Evolutionary conservation across 1,140 invertebrate genomes (phyloP).

Genomic region (Luehdorfia chinensis): DNA sequence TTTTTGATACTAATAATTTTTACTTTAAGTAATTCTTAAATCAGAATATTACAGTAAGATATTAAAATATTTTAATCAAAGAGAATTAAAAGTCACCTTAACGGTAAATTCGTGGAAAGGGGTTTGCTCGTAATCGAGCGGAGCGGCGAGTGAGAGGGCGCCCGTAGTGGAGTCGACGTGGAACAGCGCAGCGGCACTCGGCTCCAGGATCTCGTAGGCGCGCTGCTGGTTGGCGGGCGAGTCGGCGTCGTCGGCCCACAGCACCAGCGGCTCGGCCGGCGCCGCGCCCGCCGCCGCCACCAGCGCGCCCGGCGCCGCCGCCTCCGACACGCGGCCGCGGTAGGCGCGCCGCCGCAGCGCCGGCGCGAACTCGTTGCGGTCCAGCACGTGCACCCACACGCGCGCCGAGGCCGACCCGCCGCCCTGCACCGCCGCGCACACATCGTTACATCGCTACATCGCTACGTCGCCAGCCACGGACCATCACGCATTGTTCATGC

Average conservation of each 20-base stretch:
- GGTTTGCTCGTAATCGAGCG: slow-evolving; percentile 89
- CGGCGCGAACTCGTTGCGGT: slow-evolving; percentile 93
- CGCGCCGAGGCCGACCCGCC: slow-evolving; percentile 82
- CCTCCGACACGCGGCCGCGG: slow-evolving; percentile 57
- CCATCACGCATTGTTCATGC: neutral
- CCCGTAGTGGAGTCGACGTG: slow-evolving; percentile 93
- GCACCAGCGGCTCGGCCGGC: slow-evolving; percentile 85
- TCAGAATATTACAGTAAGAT: too few relatives aligned
- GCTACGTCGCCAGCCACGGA: too few relatives aligned
- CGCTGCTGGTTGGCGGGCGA: slow-evolving; percentile 89
- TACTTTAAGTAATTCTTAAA: too few relatives aligned
- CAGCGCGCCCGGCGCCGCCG: slow-evolving; percentile 39
- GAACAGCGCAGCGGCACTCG: slow-evolving; percentile 85
- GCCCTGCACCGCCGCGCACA: slow-evolving; percentile 74
- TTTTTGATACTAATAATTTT: too few relatives aligned
- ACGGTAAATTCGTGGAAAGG: slow-evolving; percentile 87
- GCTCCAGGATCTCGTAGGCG: slow-evolving; percentile 91
- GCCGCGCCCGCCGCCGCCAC: slow-evolving; percentile 75
- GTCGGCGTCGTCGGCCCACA: slow-evolving; percentile 88
- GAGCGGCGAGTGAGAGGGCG: slow-evolving; percentile 86
- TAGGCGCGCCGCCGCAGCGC: slow-evolving; percentile 85
- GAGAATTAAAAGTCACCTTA: too few relatives aligned
- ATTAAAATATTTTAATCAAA: neutral
- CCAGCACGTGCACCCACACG: slow-evolving; percentile 87
- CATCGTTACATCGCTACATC: too few relatives aligned